phyloP scores from a whole-genome alignment of 2,888 invertebrate genomes.

The Eumerus sabulonum region DNA sequence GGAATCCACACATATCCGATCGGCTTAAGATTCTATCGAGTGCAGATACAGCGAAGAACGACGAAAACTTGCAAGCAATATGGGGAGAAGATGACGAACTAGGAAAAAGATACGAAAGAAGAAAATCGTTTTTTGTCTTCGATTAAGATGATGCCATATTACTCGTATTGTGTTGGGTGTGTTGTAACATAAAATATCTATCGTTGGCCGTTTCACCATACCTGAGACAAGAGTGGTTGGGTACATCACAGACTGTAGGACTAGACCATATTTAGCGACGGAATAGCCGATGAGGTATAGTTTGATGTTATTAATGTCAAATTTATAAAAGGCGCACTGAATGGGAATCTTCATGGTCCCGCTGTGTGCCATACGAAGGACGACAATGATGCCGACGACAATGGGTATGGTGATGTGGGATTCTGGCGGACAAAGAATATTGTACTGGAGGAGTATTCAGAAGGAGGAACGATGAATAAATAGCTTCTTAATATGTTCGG shows the following conservation, averaged over 20 bases:
- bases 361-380: slow-evolving; percentile 35
- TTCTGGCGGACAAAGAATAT: slow-evolving; percentile 25
- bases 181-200: slow-evolving; percentile 6
- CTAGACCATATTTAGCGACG: slow-evolving; percentile 49
- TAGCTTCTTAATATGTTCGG: slow-evolving; percentile 31
- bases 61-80: slow-evolving; percentile 10
- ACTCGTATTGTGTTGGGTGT: slow-evolving; percentile 29
- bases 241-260: too few species aligned
- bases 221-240: background rate
- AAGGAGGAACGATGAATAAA: slow-evolving; percentile 44
- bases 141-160: slow-evolving; percentile 52
- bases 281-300: slow-evolving; percentile 46
- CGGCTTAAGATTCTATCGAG: slow-evolving; percentile 43
- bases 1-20: slow-evolving; percentile 42
- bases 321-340: slow-evolving; percentile 53
- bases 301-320: slow-evolving; percentile 63
- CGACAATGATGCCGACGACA: background rate
- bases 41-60: slow-evolving; percentile 8
- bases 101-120: too few species aligned
- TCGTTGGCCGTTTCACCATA: background rate
- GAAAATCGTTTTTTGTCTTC: slow-evolving; percentile 13
- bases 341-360: slow-evolving; percentile 32
- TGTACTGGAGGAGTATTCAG: slow-evolving; percentile 5
- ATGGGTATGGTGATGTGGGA: background rate
- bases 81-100: slow-evolving; percentile 21